Percentiles rank a stretch among this genome's conserved stretches.
phyloP scores from a whole-genome alignment of 2,113 vertebrate species.

The Gallinago media region DNA sequence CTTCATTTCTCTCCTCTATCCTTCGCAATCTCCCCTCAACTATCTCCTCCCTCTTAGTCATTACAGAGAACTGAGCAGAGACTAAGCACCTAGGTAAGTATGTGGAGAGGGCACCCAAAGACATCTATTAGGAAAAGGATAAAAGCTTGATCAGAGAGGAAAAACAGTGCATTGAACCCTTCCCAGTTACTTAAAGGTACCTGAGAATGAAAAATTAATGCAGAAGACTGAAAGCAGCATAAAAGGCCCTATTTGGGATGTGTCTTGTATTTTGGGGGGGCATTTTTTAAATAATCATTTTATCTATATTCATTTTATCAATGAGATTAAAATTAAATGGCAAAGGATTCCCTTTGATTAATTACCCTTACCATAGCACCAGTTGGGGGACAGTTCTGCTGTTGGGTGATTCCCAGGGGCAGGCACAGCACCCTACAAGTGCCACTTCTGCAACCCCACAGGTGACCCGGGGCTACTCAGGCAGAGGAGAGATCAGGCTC shows the following conservation, averaged over 20 bases:
- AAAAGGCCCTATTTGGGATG: neutral
- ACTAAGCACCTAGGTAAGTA: neutral
- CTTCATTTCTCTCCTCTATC: constrained; percentile 16
- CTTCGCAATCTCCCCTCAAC: neutral
- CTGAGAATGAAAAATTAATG: neutral
- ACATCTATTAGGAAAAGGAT: neutral
- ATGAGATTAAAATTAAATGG: neutral
- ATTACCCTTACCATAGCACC: neutral
- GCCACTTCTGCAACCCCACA: neutral
- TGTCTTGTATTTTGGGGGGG: neutral
- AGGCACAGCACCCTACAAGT: neutral
- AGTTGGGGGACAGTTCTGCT: neutral
- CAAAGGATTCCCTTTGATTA: neutral
- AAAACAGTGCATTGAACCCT: neutral
- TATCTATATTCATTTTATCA: neutral
- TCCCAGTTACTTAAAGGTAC: neutral
- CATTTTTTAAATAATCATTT: neutral
- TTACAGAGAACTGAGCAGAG: neutral
- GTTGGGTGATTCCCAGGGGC: neutral
- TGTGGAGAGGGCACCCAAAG: neutral
- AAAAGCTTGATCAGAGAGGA: neutral
- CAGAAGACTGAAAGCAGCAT: neutral
- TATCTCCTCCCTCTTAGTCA: neutral
- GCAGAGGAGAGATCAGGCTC: neutral
- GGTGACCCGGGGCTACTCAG: neutral